Conservation (phyloP, 2,113 vertebrate genomes). For the Lutjanus erythropterus region DNA sequence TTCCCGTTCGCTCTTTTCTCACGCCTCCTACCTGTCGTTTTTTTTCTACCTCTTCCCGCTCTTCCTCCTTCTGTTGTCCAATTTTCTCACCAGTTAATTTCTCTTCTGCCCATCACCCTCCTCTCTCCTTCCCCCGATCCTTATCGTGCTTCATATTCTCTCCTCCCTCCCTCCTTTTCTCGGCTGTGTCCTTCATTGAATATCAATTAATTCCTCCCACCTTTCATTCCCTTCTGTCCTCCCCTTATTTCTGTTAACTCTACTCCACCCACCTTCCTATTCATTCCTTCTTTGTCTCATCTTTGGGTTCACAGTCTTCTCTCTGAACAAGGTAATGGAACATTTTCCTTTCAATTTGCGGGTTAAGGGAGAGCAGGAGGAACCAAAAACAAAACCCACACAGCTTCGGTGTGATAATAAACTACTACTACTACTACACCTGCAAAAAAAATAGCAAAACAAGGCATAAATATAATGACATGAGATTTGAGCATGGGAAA, state of each 20-base stretch:
- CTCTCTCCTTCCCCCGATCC: background rate
- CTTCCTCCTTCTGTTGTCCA: background rate
- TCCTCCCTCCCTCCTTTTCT: background rate
- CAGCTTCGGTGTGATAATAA: background rate
- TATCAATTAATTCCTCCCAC: constrained; percentile 1
- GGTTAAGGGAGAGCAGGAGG: background rate
- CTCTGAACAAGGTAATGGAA: background rate
- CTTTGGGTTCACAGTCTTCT: background rate
- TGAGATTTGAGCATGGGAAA: background rate
- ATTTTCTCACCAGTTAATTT: background rate
- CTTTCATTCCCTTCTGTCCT: background rate
- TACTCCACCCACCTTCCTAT: background rate
- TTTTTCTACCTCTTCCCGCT: too few relatives aligned
- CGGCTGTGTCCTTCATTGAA: background rate
- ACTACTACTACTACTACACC: too few relatives aligned
- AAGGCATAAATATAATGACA: background rate
- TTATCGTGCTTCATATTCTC: background rate
- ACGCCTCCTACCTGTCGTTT: background rate
- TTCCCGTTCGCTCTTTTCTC: background rate
- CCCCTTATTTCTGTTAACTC: background rate
- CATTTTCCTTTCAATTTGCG: background rate
- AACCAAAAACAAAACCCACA: too few relatives aligned
- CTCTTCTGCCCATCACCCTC: background rate
- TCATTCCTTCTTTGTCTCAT: background rate
- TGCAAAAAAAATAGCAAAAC: background rate